Base-by-base conservation (phyloP, 1,140 invertebrate species). In the Drosophila grimshawi region DNA sequence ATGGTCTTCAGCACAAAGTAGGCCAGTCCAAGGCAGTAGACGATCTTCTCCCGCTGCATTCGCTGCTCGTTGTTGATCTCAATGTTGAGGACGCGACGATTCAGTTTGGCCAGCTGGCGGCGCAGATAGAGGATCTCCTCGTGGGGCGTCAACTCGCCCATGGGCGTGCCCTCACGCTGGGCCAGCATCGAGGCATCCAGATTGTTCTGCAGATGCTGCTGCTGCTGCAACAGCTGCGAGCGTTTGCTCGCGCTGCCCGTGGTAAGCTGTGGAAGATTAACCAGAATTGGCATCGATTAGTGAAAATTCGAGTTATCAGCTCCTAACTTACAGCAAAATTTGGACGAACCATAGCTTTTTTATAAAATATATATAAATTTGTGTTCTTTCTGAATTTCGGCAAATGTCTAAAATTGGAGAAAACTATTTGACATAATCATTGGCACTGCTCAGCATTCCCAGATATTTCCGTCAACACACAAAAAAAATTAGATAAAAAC, bases 1-100 rank as follows among this genome's bases (percentile, higher is more conserved):
- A 98, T 95, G 64, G 96, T 95, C 94, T 97, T 98, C 62, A 97
- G 93, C 78, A 97, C 93, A 88, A 98, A 95, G 92, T 98, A 98
- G 7, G 96, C 95, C 81, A 97, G 93, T 11, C 97, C 96, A 74
- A 97, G 92, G 65, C 95, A 95, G 92, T 96, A 97, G 76, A 97
- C 93, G 81, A 97, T 94, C 91, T 97, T 96, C 85, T 97, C 97
- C 78, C 96, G 94, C 92, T 97, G 96, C 83, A 96, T 94, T 48
- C 96, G 94, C 86, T 96, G 96, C 48, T 96, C 93, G 78, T 96
- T 95, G 78, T 97, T 97, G 59, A 96, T 94, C 93, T 98, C 97
- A 55, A 98, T 94, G 19, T 96, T 94, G 94, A 97, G 95, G 2
- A 98, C 95, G 43, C 97, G 95, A n/a, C 96, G 94, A 92, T 97